Evolutionary conservation across 2,888 invertebrate genomes (phyloP).

Genomic region (Leptinotarsa rubiginosa): DNA sequence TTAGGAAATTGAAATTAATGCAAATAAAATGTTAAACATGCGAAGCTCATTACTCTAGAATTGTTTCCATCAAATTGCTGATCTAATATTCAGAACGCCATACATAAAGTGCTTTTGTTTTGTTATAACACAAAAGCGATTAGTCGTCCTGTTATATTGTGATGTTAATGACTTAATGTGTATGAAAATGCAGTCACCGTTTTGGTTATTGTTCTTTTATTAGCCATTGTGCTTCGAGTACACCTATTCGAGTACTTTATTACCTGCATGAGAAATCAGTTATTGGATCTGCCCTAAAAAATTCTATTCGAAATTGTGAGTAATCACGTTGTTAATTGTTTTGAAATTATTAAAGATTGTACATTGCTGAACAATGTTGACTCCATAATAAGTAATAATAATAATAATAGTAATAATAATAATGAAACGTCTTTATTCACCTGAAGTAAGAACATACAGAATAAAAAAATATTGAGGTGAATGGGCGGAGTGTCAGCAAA

Average conservation of each 20-base stretch:
- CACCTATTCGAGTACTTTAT: not conserved
- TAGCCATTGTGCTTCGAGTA: constrained; percentile 15
- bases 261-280: not conserved
- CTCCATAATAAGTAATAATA: too few species aligned
- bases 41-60: constrained; percentile 55
- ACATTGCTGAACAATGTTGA: too few species aligned
- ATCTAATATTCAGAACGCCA: constrained; percentile 50
- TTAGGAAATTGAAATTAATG: constrained; percentile 59
- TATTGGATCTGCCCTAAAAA: not conserved
- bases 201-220: constrained; percentile 27
- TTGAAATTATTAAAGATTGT: too few species aligned
- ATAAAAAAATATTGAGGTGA: too few species aligned
- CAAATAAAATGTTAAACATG: constrained; percentile 60
- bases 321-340: too few species aligned
- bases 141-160: constrained; percentile 41
- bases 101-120: constrained; percentile 44
- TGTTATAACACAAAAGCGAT: constrained; percentile 42
- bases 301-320: too few species aligned
- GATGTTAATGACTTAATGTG: constrained; percentile 28
- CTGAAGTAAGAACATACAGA: too few species aligned
- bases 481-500: too few species aligned
- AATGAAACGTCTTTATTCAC: too few species aligned
- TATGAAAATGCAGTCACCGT: constrained; percentile 23
- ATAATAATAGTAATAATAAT: too few species aligned
- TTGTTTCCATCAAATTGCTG: constrained; percentile 45